A percentile compares a stretch with the other conserved stretches of the same genome.
phyloP scores from a whole-genome alignment of 1,140 invertebrate species.

The Lethocerus indicus region DNA sequence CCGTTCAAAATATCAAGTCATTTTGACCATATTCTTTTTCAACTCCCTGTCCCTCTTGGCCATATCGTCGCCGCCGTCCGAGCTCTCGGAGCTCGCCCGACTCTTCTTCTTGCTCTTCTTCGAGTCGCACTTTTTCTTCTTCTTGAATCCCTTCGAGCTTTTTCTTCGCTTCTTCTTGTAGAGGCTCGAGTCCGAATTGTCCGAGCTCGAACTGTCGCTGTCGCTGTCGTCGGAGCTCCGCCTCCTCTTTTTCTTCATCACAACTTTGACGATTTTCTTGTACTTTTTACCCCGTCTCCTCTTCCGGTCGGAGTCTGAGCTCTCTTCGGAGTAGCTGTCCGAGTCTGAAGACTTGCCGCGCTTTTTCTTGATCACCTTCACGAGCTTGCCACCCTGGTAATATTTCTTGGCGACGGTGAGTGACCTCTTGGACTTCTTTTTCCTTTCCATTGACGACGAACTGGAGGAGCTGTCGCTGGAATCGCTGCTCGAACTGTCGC shows the following conservation, averaged over 20 bases:
- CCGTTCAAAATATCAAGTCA: too few species aligned
- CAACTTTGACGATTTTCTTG: slow-evolving; percentile 16
- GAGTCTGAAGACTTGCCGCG: slow-evolving; percentile 12
- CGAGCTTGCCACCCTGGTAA: slow-evolving; percentile 17
- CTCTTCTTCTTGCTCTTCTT: slow-evolving; percentile 9
- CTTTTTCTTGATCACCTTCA: slow-evolving; percentile 18
- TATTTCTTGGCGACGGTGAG: slow-evolving; percentile 16
- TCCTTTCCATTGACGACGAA: slow-evolving; percentile 9
- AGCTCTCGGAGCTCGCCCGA: too few species aligned
- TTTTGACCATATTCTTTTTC: too few species aligned
- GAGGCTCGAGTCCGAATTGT: slow-evolving; percentile 12
- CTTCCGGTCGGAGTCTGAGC: slow-evolving; percentile 11
- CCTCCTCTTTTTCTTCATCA: slow-evolving; percentile 9
- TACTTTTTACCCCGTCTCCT: slow-evolving; percentile 11
- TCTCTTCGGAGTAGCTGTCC: slow-evolving; percentile 10
- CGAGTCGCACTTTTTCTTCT: slow-evolving; percentile 8
- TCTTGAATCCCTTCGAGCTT: slow-evolving; percentile 11
- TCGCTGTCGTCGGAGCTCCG: slow-evolving; percentile 10
- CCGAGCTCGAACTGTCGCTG: slow-evolving; percentile 12
- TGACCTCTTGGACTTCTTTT: slow-evolving; percentile 7
- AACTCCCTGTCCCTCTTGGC: too few species aligned
- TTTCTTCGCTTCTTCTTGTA: slow-evolving; percentile 5
- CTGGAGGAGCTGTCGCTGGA: slow-evolving; percentile 10
- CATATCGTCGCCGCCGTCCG: too few species aligned
- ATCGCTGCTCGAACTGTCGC: slow-evolving; percentile 11